These are phyloP conservation scores for Caprella mutica DNA, from an alignment of 2,888 invertebrate genomes.

Conservation along the genomic window DNA sequence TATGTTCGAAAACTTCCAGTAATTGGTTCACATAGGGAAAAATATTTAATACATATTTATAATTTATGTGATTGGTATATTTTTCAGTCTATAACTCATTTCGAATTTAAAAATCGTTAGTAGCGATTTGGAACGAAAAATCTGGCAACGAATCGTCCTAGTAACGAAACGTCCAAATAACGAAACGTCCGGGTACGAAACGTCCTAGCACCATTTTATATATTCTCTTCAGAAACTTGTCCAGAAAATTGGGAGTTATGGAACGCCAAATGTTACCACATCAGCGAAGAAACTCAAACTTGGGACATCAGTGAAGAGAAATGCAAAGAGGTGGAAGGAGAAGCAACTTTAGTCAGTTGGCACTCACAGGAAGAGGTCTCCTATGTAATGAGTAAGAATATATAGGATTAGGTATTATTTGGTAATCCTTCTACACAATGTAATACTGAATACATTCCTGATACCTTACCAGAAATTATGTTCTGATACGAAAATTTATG, in stretches of 20 bases:
- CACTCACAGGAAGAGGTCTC: neutral
- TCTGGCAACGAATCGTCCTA: no score
- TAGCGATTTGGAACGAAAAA: no score
- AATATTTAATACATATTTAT: no score
- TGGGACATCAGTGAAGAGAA: slow-evolving; percentile 13
- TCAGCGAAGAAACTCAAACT: neutral
- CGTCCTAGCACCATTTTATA: no score
- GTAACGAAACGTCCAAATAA: no score
- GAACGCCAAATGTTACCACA: slow-evolving; percentile 17
- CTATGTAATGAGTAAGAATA: neutral
- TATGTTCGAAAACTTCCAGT: no score
- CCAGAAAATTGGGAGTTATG: slow-evolving; percentile 11
- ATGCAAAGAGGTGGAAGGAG: slow-evolving; percentile 9
- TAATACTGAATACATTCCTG: neutral
- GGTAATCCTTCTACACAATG: neutral
- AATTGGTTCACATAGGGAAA: no score
- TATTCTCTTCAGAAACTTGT: slow-evolving; percentile 11
- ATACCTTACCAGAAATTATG: neutral
- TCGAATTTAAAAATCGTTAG: no score
- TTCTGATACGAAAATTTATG: neutral
- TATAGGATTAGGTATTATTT: neutral
- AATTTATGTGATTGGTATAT: no score
- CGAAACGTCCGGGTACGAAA: no score
- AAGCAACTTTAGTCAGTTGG: neutral
- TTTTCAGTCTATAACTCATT: no score